A percentile compares a stretch with the other conserved stretches of the same genome.
Evolutionary conservation across 2,888 invertebrate genomes (phyloP).

Genomic region (Pteria penguin): DNA sequence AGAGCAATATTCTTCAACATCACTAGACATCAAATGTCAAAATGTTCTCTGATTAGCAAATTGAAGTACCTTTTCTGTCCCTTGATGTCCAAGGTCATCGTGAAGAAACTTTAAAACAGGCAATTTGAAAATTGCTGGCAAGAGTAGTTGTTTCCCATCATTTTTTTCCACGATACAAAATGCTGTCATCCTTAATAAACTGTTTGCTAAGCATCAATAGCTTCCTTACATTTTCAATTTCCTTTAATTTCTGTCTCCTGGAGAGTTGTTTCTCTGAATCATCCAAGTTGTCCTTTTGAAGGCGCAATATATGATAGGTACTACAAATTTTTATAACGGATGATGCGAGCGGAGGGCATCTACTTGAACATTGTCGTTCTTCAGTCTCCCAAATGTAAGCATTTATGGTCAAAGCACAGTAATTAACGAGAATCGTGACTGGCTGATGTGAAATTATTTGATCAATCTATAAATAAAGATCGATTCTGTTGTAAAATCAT

Average conservation of each 20-base stretch:
- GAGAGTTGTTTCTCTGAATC: not conserved
- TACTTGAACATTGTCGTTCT: not conserved
- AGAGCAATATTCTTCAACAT: not conserved
- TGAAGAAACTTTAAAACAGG: constrained; percentile 28
- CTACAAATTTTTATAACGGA: not conserved
- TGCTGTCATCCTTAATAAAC: not conserved
- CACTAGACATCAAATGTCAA: constrained; percentile 10
- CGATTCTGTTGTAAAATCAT: too few relatives aligned
- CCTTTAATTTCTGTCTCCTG: not conserved
- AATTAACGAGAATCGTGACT: too few relatives aligned
- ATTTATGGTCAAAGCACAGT: too few relatives aligned
- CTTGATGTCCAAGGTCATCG: constrained; percentile 38
- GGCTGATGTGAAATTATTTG: too few relatives aligned
- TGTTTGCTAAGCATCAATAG: not conserved
- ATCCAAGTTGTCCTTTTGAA: not conserved
- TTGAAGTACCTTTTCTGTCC: constrained; percentile 25
- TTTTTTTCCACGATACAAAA: not conserved
- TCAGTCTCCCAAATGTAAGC: not conserved
- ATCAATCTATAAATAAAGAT: too few relatives aligned
- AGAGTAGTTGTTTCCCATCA: constrained; percentile 10
- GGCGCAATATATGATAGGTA: not conserved
- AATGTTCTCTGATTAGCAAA: constrained; percentile 24
- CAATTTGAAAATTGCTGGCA: constrained; percentile 1
- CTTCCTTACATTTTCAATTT: not conserved
- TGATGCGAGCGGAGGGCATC: not conserved